Conservation (phyloP, 2,113 vertebrate genomes). For the Todiramphus chloris region DNA sequence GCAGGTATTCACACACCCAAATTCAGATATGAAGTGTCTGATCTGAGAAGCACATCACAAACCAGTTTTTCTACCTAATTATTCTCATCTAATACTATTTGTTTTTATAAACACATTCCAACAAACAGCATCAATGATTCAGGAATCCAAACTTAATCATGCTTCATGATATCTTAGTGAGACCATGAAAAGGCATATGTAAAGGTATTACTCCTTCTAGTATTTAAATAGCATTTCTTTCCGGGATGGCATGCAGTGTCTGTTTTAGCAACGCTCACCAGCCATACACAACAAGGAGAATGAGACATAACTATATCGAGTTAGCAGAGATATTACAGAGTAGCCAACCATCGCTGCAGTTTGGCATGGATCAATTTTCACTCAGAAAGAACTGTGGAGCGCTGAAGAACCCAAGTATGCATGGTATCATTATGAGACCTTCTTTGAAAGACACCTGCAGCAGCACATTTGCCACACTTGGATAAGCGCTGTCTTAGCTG, state of each 20-base stretch:
- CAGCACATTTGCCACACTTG: not conserved
- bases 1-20: not conserved
- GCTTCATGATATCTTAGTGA: not conserved
- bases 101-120: not conserved
- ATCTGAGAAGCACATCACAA: not conserved
- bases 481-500: not conserved
- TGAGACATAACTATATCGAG: not conserved
- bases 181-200: not conserved
- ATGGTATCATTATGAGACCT: not conserved
- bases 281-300: not conserved
- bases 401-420: not conserved
- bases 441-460: not conserved
- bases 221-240: not conserved
- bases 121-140: not conserved
- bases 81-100: not conserved
- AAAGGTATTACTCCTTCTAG: not conserved
- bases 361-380: not conserved
- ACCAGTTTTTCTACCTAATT: constrained; percentile 39
- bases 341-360: not conserved
- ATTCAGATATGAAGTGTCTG: not conserved
- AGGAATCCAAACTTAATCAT: constrained; percentile 1
- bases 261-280: not conserved
- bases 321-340: not conserved
- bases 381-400: not conserved
- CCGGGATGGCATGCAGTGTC: fast-evolving